Percentiles rank a stretch among this genome's conserved stretches.
Conservation (phyloP, 2,888 invertebrate species). For the Mesoligia furuncula region DNA sequence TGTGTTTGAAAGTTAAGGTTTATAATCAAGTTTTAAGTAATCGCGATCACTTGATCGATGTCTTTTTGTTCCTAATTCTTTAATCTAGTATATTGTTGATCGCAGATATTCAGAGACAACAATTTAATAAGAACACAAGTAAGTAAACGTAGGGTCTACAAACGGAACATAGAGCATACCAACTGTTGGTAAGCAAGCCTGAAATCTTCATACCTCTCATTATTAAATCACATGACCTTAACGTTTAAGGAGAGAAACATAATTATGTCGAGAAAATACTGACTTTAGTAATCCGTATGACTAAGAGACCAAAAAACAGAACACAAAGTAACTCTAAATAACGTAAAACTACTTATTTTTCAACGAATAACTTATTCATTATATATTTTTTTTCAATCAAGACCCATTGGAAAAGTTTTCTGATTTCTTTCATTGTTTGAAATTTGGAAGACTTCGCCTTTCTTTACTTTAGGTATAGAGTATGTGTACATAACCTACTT, state of each 20-base stretch:
- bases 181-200: not conserved
- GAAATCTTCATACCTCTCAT: not conserved
- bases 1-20: too few relatives aligned
- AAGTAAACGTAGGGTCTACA: not conserved
- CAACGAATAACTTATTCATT: constrained; percentile 55
- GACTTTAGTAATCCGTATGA: not conserved
- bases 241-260: not conserved
- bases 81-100: too few relatives aligned
- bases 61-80: too few relatives aligned
- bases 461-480: constrained; percentile 23
- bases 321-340: constrained; percentile 25
- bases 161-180: not conserved
- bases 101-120: not conserved
- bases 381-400: constrained; percentile 51
- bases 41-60: too few relatives aligned
- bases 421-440: constrained; percentile 59
- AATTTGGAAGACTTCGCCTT: constrained; percentile 49
- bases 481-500: not conserved
- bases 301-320: constrained; percentile 10
- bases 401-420: constrained; percentile 61
- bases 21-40: too few relatives aligned
- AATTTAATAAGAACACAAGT: not conserved
- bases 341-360: constrained; percentile 28
- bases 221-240: too few relatives aligned
- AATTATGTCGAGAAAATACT: not conserved